Conservation (phyloP, 2,113 vertebrate genomes). For the Dasyurus viverrinus region DNA sequence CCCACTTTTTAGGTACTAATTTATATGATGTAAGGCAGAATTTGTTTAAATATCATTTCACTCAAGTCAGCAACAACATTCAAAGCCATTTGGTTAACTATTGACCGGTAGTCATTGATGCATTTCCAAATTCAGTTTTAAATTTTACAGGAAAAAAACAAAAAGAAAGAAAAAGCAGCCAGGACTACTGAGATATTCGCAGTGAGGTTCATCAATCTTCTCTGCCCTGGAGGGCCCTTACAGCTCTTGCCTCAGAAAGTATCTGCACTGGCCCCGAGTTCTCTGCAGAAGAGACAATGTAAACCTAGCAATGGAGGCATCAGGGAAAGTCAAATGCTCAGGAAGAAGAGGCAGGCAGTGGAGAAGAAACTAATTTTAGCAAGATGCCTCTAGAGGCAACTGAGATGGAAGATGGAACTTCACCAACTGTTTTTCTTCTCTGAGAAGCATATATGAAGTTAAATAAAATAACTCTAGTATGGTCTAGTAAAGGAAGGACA, state of each 20-base stretch:
- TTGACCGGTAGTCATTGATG: neutral
- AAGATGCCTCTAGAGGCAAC: neutral
- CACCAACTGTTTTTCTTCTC: neutral
- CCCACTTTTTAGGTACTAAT: neutral
- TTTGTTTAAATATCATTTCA: neutral
- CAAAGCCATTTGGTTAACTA: neutral
- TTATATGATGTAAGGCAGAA: neutral
- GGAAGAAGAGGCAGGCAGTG: neutral
- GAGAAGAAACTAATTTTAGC: neutral
- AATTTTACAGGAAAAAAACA: neutral
- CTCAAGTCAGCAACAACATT: neutral
- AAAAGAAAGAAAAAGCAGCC: neutral
- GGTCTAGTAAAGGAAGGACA: neutral
- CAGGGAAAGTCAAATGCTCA: neutral
- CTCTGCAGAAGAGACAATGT: neutral
- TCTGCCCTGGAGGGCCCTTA: neutral
- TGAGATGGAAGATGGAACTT: neutral
- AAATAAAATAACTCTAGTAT: neutral
- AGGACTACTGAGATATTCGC: neutral
- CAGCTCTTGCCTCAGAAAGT: neutral
- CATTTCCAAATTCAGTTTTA: neutral
- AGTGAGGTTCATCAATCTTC: neutral
- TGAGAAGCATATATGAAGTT: neutral
- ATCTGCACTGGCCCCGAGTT: neutral
- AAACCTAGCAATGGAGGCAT: neutral